Evolutionary conservation across 2,888 invertebrate genomes (phyloP), one percentile per base, ranked within the genome.

Genomic region (Hemicrepidius hirtus): DNA sequence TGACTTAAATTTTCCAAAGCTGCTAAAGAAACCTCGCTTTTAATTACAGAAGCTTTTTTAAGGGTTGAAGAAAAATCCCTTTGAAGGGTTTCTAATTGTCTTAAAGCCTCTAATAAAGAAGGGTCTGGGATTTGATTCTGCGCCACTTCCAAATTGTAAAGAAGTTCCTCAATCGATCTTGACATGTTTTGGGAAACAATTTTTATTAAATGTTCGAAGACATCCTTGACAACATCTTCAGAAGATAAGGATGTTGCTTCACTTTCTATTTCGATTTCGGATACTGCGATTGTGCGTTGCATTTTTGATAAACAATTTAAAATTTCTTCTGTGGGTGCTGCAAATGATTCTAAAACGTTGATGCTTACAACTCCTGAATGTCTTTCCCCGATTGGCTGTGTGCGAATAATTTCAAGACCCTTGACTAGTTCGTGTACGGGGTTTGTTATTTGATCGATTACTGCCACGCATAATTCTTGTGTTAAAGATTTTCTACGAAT

Each of bases 401-500:
- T 78, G 71, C 86, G 86, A 12, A 90, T 80, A 3, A 85, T 79
- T 10, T 92, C 91, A 75, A 92, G 86, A 0, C 90, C 90, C 80
- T 87, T 89, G 74, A 90, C 88, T 5, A 93, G 83, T 81, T 92
- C 91, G 66, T 90, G 86, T n/a, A 92, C 87, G 0, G 92, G 90
- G 13, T 90, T 89, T 78, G 90, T 89, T 0, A 93, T 89, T 64
- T 90, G 89, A 80, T 93, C 92, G 67, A 93, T 88, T 35, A 92
- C 88, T 68, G 91, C 90, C 70, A 91, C 89, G 77, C 86, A 80
- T 20, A 86, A 68, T 72, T 86, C 86, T 76, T 86, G 86, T 7
- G 81, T 77, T 21, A 84, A 49, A 5, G 83, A 82, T 76, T 84
- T 86, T 73, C 83, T 79, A 6, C 75, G 74, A 9, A 81, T 80